Percentiles rank a stretch among this genome's conserved stretches.
These are phyloP conservation scores for Phrixothrix hirtus DNA, from an alignment of 2,888 invertebrate species.

Conservation along the genomic window DNA sequence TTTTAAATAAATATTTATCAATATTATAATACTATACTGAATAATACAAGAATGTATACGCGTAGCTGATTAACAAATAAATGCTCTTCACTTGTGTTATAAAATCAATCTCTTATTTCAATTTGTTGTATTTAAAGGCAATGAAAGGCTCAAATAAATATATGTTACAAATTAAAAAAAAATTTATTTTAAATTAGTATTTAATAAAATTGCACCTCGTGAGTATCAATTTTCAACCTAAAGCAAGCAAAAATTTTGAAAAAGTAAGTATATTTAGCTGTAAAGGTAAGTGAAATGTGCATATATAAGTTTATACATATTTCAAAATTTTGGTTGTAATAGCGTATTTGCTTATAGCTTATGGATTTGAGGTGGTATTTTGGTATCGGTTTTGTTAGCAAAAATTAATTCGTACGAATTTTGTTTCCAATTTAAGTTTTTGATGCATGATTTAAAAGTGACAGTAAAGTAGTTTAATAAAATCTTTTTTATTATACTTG, in stretches of 20 bases:
- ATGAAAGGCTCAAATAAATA: constrained; percentile 86
- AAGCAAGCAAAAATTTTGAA: no score
- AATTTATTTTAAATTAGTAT: neutral
- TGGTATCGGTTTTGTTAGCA: no score
- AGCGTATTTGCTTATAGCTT: no score
- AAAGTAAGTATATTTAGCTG: neutral
- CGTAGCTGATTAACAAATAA: constrained; percentile 64
- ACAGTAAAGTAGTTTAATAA: no score
- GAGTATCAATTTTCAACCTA: neutral
- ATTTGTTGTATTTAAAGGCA: constrained; percentile 86
- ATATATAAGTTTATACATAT: neutral
- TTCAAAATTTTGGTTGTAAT: neutral
- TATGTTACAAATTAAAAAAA: constrained; percentile 71
- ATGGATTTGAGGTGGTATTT: no score
- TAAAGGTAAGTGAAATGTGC: neutral
- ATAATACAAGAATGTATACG: constrained; percentile 79
- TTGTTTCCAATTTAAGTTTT: no score
- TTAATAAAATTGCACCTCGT: neutral
- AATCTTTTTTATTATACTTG: no score
- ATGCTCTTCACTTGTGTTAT: constrained; percentile 77
- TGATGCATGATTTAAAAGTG: no score
- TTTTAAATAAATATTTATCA: constrained; percentile 59
- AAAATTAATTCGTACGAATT: no score
- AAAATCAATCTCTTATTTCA: constrained; percentile 76
- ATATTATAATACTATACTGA: constrained; percentile 62